phyloP scores from a whole-genome alignment of 1,140 invertebrate species.

The Drosophila seguyi region DNA sequence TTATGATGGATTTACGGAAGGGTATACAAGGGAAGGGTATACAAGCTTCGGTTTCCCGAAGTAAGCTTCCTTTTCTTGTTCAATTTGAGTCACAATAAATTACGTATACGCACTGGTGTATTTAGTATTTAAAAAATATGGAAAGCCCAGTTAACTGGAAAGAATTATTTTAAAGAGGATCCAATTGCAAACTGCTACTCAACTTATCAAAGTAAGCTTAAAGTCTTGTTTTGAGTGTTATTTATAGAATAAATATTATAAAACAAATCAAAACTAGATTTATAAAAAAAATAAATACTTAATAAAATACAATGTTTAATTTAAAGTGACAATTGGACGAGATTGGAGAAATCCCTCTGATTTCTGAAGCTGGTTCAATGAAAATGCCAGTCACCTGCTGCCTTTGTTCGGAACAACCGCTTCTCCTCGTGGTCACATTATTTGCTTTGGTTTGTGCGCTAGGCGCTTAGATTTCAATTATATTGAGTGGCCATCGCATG shows the following conservation, averaged over 20 bases:
- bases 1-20: too few relatives aligned
- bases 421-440: conserved; percentile 30
- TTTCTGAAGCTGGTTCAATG: neutral
- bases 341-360: neutral
- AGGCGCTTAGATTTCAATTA: conserved; percentile 69
- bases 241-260: neutral
- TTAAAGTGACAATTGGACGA: too few relatives aligned
- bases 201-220: too few relatives aligned
- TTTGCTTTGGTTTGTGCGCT: conserved; percentile 48
- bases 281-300: neutral
- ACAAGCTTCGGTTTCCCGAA: too few relatives aligned
- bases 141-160: too few relatives aligned
- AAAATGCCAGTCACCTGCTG: conserved; percentile 14
- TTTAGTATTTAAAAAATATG: too few relatives aligned
- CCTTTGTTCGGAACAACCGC: neutral
- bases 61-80: too few relatives aligned
- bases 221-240: neutral
- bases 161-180: too few relatives aligned
- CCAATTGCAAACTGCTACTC: too few relatives aligned
- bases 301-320: neutral
- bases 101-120: too few relatives aligned
- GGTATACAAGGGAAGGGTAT: too few relatives aligned
- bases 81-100: too few relatives aligned
- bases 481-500: conserved; percentile 61
- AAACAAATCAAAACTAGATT: neutral